Conservation (phyloP, 2,888 invertebrate genomes). For the Andrena camellia region DNA sequence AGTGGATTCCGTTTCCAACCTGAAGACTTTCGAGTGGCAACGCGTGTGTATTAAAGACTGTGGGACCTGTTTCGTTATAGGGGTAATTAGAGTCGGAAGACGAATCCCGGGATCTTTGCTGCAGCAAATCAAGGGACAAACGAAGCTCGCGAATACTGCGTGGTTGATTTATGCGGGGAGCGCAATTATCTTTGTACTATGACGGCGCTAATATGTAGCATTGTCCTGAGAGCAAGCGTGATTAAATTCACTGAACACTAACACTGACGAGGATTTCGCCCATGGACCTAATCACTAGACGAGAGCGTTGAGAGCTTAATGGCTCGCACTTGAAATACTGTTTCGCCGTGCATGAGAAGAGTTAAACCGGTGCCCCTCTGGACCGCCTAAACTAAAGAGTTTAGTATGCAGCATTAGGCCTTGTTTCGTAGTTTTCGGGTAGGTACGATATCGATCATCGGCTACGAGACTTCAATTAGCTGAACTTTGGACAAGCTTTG, state of each 20-base stretch:
- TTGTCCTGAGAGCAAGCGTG: constrained; percentile 56
- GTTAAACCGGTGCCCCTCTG: constrained; percentile 36
- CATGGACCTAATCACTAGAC: constrained; percentile 67
- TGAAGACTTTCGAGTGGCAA: too few species aligned
- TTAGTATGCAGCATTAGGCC: constrained; percentile 39
- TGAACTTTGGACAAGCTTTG: background rate
- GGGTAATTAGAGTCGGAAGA: background rate
- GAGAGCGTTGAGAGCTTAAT: constrained; percentile 60
- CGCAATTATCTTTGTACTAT: constrained; percentile 63
- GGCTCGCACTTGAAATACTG: constrained; percentile 59
- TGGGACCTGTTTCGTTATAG: background rate
- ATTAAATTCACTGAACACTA: constrained; percentile 64
- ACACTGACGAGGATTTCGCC: constrained; percentile 63
- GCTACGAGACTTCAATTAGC: constrained; percentile 5
- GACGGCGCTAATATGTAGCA: constrained; percentile 57
- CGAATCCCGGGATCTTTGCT: constrained; percentile 12
- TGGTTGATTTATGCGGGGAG: constrained; percentile 54
- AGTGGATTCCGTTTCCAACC: too few species aligned
- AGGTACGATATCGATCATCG: constrained; percentile 41
- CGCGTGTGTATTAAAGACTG: too few species aligned
- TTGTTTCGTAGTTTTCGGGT: constrained; percentile 27
- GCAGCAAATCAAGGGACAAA: background rate
- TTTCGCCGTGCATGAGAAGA: constrained; percentile 53
- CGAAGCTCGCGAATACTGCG: constrained; percentile 23
- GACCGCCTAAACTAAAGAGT: constrained; percentile 41